Evolutionary conservation across 2,797 vertebrate genomes (phyloP).

Genomic region (Chloroceryle inda): DNA sequence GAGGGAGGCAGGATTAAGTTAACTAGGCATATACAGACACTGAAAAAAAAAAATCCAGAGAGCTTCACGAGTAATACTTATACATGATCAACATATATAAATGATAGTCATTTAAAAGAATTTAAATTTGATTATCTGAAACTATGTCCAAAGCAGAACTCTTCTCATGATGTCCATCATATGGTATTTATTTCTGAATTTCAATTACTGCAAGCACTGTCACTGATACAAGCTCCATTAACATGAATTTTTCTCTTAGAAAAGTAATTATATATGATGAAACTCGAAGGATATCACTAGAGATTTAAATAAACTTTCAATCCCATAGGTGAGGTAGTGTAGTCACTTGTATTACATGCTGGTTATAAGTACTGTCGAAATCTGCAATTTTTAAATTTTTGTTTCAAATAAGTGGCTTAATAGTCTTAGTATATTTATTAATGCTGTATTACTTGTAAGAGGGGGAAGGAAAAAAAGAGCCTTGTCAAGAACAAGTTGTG

Average conservation of each 20-base stretch:
- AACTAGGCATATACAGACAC: neutral
- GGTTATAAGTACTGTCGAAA: constrained; percentile 72
- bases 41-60: neutral
- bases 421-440: constrained; percentile 54
- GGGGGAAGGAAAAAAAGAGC: neutral
- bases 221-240: constrained; percentile 70
- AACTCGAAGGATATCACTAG: constrained; percentile 61
- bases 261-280: constrained; percentile 26
- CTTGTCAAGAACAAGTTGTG: constrained; percentile 49
- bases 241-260: constrained; percentile 24
- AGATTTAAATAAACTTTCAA: constrained; percentile 75
- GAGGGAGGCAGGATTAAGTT: constrained; percentile 16
- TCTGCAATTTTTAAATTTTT: constrained; percentile 28
- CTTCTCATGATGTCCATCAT: neutral
- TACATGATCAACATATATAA: constrained; percentile 1
- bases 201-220: constrained; percentile 65
- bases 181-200: constrained; percentile 39
- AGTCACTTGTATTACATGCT: constrained; percentile 78
- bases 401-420: constrained; percentile 70
- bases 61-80: neutral
- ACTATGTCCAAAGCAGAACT: neutral
- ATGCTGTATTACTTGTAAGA: constrained; percentile 62
- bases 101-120: neutral
- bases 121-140: constrained; percentile 19
- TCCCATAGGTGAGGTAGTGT: constrained; percentile 83